Percentiles rank a stretch among this genome's conserved stretches.
phyloP scores from a whole-genome alignment of 2,113 vertebrate genomes.

The Etheostoma spectabile region DNA sequence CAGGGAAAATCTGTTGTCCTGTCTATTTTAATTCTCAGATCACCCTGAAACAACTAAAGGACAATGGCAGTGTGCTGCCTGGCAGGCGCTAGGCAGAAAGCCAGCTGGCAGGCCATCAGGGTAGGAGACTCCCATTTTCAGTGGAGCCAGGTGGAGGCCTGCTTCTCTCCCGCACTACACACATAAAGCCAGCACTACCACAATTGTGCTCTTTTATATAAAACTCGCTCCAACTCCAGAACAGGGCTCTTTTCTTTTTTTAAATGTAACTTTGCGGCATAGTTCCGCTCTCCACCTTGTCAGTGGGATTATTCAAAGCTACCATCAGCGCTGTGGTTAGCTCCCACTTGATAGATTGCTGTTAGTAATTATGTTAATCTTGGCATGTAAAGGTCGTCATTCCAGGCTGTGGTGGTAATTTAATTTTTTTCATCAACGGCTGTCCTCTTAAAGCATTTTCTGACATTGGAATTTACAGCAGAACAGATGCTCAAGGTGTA shows the following conservation, averaged over 20 bases:
- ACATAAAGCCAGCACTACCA: slow-evolving; percentile 13
- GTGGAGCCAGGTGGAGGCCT: slow-evolving; percentile 49
- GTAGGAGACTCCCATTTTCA: slow-evolving; percentile 70
- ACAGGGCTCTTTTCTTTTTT: slow-evolving; percentile 36
- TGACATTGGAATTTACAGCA: slow-evolving; percentile 30
- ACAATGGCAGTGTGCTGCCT: slow-evolving; percentile 79
- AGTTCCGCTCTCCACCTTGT: slow-evolving; percentile 27
- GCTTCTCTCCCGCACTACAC: slow-evolving; percentile 29
- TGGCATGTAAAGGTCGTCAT: slow-evolving; percentile 56
- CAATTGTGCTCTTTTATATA: slow-evolving; percentile 22
- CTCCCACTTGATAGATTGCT: slow-evolving; percentile 60
- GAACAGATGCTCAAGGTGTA: slow-evolving; percentile 21
- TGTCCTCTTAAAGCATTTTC: slow-evolving; percentile 51
- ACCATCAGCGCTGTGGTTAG: slow-evolving; percentile 27
- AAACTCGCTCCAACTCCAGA: slow-evolving; percentile 15
- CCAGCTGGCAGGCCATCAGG: slow-evolving; percentile 74
- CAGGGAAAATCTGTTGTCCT: slow-evolving; percentile 54
- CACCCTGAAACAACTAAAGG: slow-evolving; percentile 77
- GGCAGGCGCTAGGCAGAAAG: slow-evolving; percentile 77
- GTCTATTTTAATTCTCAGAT: slow-evolving; percentile 77
- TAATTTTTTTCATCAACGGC: slow-evolving; percentile 27
- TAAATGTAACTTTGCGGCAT: background rate
- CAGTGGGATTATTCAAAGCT: slow-evolving; percentile 38
- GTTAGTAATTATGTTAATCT: slow-evolving; percentile 69
- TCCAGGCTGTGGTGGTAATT: slow-evolving; percentile 40